Evolutionary conservation across 2,113 vertebrate species (phyloP), one percentile per base, ranked within the genome.

Genomic region (Triplophysa dalaica): DNA sequence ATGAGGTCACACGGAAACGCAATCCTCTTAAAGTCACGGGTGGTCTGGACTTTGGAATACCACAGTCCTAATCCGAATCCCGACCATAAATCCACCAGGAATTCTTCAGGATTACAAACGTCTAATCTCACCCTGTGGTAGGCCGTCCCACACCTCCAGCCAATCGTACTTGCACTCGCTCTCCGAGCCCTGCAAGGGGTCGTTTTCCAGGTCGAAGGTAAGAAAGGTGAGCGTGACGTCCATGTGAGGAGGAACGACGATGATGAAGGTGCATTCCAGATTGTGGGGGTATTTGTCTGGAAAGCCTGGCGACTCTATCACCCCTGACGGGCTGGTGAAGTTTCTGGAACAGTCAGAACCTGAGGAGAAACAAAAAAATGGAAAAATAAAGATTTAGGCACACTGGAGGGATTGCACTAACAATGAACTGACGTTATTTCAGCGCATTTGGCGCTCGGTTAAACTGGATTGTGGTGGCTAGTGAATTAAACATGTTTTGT

Each of bases 231-330:
- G 94, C 77, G 95, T 92, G 80, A 99, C 96, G 72, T 98, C 97
- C 94, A 96, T 97, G 90, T 94, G 95, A 85, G 97, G 94, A 9
- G 95, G 97, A 82, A 97, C 95, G 76, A 97, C 86, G 89, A 99
- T 98, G 87, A 96, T 98, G 85, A 99, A 99, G 88, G 94, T 69
- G 7, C 97, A 99, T 88, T 99, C 97, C 88, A 99, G 90, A 88
- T 99, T 99, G 91, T 98, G 97, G 13, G 98, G 98, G 86, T 99
- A 99, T 85, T 99, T 99, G 89, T 99, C 97, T 0, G 98, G 98
- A 85, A 95, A 99, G 19, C 96, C 95, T 0, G 97, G 98, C 9
- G 98, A 99, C 86, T 99, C 96, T 0, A 99, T 97, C 81, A 96
- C 95, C 17, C 97, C 97, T 0, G 94, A 92, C 74, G 90, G 91